Percentiles rank a stretch among this genome's conserved stretches.
Evolutionary conservation across 2,797 vertebrate species (phyloP).

Genomic region (Rallus crepitans): DNA sequence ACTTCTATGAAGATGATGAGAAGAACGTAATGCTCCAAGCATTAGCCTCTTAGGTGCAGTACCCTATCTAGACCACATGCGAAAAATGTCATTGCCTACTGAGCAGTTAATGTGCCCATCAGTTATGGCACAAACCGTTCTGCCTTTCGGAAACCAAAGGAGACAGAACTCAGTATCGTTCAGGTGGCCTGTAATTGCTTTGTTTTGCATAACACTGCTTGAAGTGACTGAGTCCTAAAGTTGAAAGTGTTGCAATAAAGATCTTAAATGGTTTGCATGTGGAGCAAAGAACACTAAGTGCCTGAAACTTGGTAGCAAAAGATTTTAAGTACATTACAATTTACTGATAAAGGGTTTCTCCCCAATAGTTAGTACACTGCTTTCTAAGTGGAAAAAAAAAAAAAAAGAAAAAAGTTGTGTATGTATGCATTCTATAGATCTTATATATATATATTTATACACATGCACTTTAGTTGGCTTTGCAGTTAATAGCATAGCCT

Average conservation of each 20-base stretch:
- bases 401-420: background rate
- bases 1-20: background rate
- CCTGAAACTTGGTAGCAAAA: background rate
- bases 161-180: background rate
- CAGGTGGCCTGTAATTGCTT: background rate
- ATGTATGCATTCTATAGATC: no score
- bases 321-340: background rate
- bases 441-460: background rate
- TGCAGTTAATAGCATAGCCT: background rate
- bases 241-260: background rate
- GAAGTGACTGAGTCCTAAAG: background rate
- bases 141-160: background rate
- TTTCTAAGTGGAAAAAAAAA: background rate
- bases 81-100: background rate
- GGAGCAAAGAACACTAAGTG: background rate
- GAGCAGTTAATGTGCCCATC: background rate
- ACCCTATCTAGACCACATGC: background rate
- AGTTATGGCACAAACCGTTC: background rate
- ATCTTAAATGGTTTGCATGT: background rate
- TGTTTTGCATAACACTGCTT: background rate
- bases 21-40: background rate
- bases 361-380: background rate
- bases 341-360: background rate
- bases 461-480: background rate
- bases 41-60: background rate